A percentile compares a stretch with the other conserved stretches of the same genome.
phyloP scores from a whole-genome alignment of 2,888 invertebrate genomes.

The Darwinula stevensoni region DNA sequence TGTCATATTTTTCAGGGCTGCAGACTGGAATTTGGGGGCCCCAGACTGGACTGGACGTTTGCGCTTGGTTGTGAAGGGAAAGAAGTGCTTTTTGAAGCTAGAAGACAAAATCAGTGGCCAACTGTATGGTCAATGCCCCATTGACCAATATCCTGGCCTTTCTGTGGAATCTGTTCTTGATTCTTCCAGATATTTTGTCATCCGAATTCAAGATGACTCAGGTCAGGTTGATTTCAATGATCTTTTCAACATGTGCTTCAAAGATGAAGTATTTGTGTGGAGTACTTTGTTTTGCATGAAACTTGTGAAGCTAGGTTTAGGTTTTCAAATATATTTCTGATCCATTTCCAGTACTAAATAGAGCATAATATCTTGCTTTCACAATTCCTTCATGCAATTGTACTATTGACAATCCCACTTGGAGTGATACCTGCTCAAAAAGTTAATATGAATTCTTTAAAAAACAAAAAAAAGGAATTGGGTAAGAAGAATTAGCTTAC shows the following conservation, averaged over 20 bases:
- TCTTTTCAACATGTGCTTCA: no score
- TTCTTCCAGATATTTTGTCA: slow-evolving; percentile 88
- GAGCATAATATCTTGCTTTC: no score
- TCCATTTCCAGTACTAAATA: no score
- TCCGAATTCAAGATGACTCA: slow-evolving; percentile 76
- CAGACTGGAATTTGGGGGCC: slow-evolving; percentile 91
- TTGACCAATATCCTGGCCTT: slow-evolving; percentile 77
- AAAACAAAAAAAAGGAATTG: no score
- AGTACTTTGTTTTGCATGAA: no score
- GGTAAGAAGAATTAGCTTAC: no score
- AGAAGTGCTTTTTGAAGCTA: slow-evolving; percentile 57
- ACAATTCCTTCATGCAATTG: no score
- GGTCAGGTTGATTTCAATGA: slow-evolving; percentile 23
- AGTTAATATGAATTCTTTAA: no score
- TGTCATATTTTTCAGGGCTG: no score
- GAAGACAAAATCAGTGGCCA: slow-evolving; percentile 84
- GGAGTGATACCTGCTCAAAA: no score
- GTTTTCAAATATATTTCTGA: no score
- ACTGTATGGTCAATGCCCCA: slow-evolving; percentile 75
- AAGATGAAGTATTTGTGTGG: slow-evolving; percentile 19
- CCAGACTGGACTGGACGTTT: slow-evolving; percentile 98
- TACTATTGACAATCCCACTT: no score
- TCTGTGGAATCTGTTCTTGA: slow-evolving; percentile 88
- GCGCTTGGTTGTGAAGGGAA: slow-evolving; percentile 63
- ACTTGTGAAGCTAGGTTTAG: not conserved